Base-by-base conservation (phyloP, 1,140 invertebrate genomes). In the Atta colombica region DNA sequence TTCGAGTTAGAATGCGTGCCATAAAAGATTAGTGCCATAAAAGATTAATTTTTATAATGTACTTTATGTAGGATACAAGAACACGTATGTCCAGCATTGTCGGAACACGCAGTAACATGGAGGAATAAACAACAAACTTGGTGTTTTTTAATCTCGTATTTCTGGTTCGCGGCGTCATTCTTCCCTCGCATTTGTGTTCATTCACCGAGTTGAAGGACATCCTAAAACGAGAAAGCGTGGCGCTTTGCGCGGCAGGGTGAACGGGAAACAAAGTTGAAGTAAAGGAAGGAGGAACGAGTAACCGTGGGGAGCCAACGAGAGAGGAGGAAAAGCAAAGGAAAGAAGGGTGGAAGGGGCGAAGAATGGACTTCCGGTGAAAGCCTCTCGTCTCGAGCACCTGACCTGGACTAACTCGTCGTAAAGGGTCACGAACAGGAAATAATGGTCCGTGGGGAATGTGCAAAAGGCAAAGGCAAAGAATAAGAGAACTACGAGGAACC, bases 291-390 rank as follows among this genome's bases (percentile, higher is more conserved):
- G 51, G 49, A 61, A 35, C 53, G 63, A 69, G 81, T 69, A 74
- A 78, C 69, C 68, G 49, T 61, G 53, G 35, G 60, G 49, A 74
- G 72, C 75, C 35, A 49, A 51, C 31, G 53, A 21, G 60, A 77
- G 18, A 28, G 51, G 28, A 61, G 77, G 77, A 68, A 72, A 55
- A 49, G 31, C 49, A 18, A 28, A 68, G 63, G 72, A 16, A 80
- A 85, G 71, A 55, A 25, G 16, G 35, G 16, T 49, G 39, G 16
- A 28, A 28, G 66, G 10, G 10, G 55, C 31, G n/a, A 77, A 77
- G 81, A 85, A 87, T 87, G 86, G 82, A 87, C 86, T 86, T 88
- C 72, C 87, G 87, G 87, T 88, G 87, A 88, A 88, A 88, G 87
- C 82, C 82, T 88, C 87, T 88, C 82, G 63, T 85, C 87, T 77